Percentiles rank a stretch among this genome's conserved stretches.
Conservation (phyloP, 2,797 vertebrate species). For the Oceanodroma leucorhoa region DNA sequence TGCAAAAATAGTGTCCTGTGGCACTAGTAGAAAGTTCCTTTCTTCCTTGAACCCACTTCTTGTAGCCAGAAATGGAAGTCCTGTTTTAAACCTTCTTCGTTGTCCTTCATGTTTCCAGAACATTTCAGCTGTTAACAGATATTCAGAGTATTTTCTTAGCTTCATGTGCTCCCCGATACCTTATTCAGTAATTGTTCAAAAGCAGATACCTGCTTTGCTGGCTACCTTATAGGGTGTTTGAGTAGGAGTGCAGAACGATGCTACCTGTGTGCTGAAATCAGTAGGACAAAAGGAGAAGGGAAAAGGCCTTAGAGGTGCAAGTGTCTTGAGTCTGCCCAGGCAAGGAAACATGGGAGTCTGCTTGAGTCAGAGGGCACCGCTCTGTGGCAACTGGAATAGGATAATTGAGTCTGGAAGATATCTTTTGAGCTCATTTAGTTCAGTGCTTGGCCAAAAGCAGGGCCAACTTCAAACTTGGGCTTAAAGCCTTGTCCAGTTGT, state of each 20-base stretch:
- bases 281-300: neutral
- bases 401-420: neutral
- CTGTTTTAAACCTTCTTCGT: neutral
- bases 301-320: neutral
- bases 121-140: neutral
- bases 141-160: neutral
- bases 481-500: neutral
- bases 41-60: neutral
- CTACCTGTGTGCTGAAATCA: neutral
- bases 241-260: rapidly evolving
- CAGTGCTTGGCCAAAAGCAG: neutral
- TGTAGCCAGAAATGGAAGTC: neutral
- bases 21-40: neutral
- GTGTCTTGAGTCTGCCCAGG: neutral
- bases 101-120: neutral
- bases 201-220: neutral
- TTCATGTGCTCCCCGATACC: rapidly evolving
- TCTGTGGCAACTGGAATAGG: neutral
- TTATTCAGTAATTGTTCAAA: neutral
- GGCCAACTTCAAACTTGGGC: neutral
- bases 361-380: neutral
- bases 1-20: neutral
- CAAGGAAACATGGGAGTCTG: neutral
- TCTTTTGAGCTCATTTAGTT: neutral
- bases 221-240: rapidly evolving